These are phyloP conservation scores for Taurulus bubalis DNA, from an alignment of 2,113 vertebrate species.

Conservation along the genomic window DNA sequence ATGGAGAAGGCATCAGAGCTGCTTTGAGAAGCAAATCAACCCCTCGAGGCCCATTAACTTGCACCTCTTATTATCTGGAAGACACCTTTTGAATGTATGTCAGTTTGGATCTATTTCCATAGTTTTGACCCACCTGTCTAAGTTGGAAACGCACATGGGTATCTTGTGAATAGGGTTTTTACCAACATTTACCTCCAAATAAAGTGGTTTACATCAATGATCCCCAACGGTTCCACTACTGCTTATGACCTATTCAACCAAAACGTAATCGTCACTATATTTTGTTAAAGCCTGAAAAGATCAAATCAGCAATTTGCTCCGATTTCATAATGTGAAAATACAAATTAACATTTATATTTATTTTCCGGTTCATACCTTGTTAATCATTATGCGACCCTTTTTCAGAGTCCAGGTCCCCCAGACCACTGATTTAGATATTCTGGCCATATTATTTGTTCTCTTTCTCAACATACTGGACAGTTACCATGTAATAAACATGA, in stretches of 20 bases:
- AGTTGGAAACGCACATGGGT: too few species aligned
- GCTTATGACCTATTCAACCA: neutral
- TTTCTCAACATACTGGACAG: neutral
- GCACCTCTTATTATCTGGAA: slow-evolving; percentile 14
- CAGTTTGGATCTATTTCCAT: neutral
- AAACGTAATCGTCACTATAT: neutral
- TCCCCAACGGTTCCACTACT: neutral
- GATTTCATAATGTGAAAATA: neutral
- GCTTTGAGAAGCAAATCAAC: slow-evolving; percentile 54
- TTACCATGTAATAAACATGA: neutral
- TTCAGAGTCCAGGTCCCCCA: neutral
- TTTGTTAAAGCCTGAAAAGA: neutral
- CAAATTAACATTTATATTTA: neutral
- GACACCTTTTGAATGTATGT: slow-evolving; percentile 6
- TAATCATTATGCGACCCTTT: neutral
- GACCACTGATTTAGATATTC: neutral
- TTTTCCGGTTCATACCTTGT: neutral
- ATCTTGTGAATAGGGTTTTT: neutral
- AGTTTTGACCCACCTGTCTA: neutral
- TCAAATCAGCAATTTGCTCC: neutral
- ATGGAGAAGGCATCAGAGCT: slow-evolving; percentile 58
- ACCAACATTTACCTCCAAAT: neutral
- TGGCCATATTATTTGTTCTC: neutral
- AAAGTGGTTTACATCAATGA: neutral
- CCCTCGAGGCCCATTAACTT: slow-evolving; percentile 37